A percentile compares a stretch with the other conserved stretches of the same genome.
Conservation (phyloP, 2,888 invertebrate species). For the Cephonodes hylas region DNA sequence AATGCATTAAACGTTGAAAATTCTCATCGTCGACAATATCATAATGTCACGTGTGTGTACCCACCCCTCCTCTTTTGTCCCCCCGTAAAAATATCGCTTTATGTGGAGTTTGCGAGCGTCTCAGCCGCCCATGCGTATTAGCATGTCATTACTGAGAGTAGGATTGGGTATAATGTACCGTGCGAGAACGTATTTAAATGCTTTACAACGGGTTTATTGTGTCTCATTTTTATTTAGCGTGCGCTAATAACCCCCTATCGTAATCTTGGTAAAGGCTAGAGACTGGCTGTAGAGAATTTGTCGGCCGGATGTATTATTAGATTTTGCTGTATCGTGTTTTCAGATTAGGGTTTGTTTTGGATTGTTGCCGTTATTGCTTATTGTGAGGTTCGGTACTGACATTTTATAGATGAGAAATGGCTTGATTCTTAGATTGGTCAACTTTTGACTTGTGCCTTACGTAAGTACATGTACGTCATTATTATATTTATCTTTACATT, state of each 20-base stretch:
- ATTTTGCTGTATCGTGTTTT: background rate
- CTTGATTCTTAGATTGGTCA: too few species aligned
- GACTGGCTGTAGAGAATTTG: background rate
- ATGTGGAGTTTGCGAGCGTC: background rate
- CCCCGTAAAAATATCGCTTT: background rate
- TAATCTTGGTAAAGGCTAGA: background rate
- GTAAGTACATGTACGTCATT: too few species aligned
- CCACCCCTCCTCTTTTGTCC: background rate
- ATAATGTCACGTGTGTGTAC: background rate
- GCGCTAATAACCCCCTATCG: background rate
- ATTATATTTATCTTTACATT: too few species aligned
- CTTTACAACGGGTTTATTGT: constrained; percentile 2
- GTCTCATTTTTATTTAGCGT: background rate
- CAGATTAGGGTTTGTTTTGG: background rate
- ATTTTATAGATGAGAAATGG: too few species aligned
- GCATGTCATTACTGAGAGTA: background rate
- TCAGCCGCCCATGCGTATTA: background rate
- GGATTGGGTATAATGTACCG: background rate
- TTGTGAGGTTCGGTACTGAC: too few species aligned
- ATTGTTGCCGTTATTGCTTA: too few species aligned
- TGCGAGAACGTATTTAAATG: background rate
- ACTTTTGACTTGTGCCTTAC: too few species aligned
- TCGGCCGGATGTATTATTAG: background rate
- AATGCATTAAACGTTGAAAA: constrained; percentile 8
- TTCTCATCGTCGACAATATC: background rate